A percentile compares a stretch with the other conserved stretches of the same genome.
These are phyloP conservation scores for Hydractinia symbiolongicarpus DNA, from an alignment of 30 jellyfish, hydroid and myxozoan species.

Conservation along the genomic window DNA sequence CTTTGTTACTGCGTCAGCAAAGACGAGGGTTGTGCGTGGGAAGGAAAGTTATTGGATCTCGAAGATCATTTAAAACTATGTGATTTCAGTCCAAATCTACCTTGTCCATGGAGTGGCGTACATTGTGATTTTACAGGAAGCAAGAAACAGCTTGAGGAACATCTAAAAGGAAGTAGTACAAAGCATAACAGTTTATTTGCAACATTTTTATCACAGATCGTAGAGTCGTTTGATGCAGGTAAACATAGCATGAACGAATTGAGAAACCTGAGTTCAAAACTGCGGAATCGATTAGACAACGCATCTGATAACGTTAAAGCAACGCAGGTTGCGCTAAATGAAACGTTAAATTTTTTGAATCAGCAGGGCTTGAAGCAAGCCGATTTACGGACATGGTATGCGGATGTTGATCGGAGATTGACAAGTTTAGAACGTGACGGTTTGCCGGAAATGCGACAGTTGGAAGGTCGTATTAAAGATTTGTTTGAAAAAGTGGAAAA, in stretches of 20 bases:
- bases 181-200: constrained; percentile 27
- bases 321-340: not conserved
- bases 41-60: constrained; percentile 34
- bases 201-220: not conserved
- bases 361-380: not conserved
- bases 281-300: not conserved
- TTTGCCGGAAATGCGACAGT: not conserved
- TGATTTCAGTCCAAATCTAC: not conserved
- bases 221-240: not conserved
- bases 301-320: not conserved
- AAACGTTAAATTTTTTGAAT: not conserved
- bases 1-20: constrained; percentile 32
- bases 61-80: constrained; percentile 18
- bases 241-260: not conserved
- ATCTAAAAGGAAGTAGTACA: constrained; percentile 9
- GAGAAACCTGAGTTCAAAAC: not conserved
- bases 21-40: constrained; percentile 59
- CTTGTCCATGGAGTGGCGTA: constrained; percentile 26
- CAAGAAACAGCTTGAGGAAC: constrained; percentile 20
- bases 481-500: not conserved
- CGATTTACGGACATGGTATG: not conserved
- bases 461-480: not conserved
- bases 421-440: not conserved
- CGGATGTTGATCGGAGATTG: not conserved
- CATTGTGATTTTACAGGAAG: constrained; percentile 47